Base-by-base conservation (phyloP, 2,113 vertebrate genomes). In the Cephalopholis sonnerati region DNA sequence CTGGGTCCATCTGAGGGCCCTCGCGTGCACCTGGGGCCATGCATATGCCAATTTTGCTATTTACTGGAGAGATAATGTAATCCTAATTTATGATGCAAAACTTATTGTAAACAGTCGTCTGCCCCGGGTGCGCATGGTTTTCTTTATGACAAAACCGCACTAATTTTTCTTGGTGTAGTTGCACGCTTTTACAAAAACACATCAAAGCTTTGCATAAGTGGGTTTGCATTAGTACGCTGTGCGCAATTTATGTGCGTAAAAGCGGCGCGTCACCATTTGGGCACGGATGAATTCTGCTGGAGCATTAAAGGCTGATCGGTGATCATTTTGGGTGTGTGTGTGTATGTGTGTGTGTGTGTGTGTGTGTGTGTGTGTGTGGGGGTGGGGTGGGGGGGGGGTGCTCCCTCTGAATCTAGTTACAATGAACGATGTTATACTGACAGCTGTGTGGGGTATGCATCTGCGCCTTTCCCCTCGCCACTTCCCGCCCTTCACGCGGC, bases 371-470 rank as follows among this genome's bases (percentile, higher is more conserved):
- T 25, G 54, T 46, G 54, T 44, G 63, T 4, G 25, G 5, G 64
- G 7, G 16, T 10, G 4, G 18, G 4, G 65, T 86, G 89, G 91
- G 90, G 93, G 94, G 91, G 94, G 89, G 90, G 92, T 95, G 93
- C 90, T 92, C 89, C 91, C 91, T 83, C 93, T 96, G 95, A 94
- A 93, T 95, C 87, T 76, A 74, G 96, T 96, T 95, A 95, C 89
- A 91, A 59, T 77, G 93, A 95, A 90, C 93, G 93, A 73, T 66
- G 82, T 81, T 90, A 73, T 41, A 85, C 71, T 94, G 91, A 94
- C 91, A 91, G 91, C 92, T 90, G 96, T 93, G 95, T 93, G 93
- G 93, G 95, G 90, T 94, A 95, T 94, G 95, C 95, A 95, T 94
- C 93, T 95, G 95, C 79, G 50, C 89, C 89, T 36, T 87, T 66